Evolutionary conservation across 2,888 invertebrate species (phyloP), one percentile per base, ranked within the genome.

Genomic region (Axea sp.): DNA sequence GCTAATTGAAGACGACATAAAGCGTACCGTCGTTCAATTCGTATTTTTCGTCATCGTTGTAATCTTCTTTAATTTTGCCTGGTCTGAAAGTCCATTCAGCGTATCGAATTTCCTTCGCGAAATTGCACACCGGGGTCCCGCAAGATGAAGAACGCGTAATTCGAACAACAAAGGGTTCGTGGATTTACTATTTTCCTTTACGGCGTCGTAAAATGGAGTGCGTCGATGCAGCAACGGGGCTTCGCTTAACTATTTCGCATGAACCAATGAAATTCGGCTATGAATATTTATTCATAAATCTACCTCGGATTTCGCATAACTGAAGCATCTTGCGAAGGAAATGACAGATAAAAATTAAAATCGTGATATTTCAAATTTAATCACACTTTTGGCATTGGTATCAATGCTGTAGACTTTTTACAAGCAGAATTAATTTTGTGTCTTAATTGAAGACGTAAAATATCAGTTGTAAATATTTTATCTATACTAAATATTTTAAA

Each of bases 81-180:
- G 41, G 59, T 12, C 57, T 53, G 43, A 59, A 65, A 51, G 72
- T 65, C 65, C 59, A 72, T 72, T 65, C 64, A 57, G 31, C 30
- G 71, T 64, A 71, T 64, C 49, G 64, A 64, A 71, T 55, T 55
- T 55, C 33, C 39, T 33, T 26, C 15, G 62, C 35, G 51, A 64
- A 49, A 71, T 49, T 51, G 47, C 57, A 47, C 67, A 12, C 9
- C 9, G 4, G 26, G 39, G 24, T 57, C 49, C 51, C 43, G 64
- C 51, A 59, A 65, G 64, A 72, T 72, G 43, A 72, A 72, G 72
- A 72, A 65, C 72, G 59, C 49, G 57, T 57, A 64, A 64, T 72
- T 72, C 47, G 64, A 64, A 33, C 51, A 45, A 72, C 64, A 72
- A 72, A 72, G 59, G 64, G 45, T 51, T 59, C 49, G 43, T 57